Conservation (phyloP, 2,113 vertebrate species). For the Ramphastos sulfuratus region DNA sequence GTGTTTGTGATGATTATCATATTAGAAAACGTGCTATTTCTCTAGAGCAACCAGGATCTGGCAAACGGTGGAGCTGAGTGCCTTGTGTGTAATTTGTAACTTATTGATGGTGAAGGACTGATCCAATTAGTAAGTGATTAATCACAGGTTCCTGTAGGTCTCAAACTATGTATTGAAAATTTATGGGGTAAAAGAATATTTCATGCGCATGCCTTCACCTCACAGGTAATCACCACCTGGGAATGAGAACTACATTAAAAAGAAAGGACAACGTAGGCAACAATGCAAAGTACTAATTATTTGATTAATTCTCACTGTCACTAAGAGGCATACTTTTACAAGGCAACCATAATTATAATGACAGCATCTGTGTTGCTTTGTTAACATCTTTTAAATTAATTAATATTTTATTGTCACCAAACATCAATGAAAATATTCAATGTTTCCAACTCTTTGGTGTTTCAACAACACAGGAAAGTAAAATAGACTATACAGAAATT, state of each 20-base stretch:
- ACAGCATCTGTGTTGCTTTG: background rate
- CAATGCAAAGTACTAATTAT: constrained; percentile 39
- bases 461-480: constrained; percentile 34
- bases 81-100: constrained; percentile 22
- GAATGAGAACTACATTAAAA: constrained; percentile 1
- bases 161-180: background rate
- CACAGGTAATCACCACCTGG: background rate
- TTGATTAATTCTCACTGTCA: constrained; percentile 67
- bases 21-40: constrained; percentile 15
- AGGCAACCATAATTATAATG: constrained; percentile 54
- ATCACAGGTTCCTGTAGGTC: constrained; percentile 37
- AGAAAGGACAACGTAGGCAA: background rate
- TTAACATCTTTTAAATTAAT: constrained; percentile 30
- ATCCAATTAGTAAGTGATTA: constrained; percentile 66
- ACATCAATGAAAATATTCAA: background rate
- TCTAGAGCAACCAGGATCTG: constrained; percentile 19
- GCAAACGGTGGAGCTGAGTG: constrained; percentile 6
- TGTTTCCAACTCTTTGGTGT: constrained; percentile 18
- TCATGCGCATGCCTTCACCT: constrained; percentile 26
- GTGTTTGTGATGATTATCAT: background rate
- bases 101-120: constrained; percentile 50
- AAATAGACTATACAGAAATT: constrained; percentile 40
- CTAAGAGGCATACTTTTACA: constrained; percentile 1
- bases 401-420: constrained; percentile 54
- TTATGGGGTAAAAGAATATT: constrained; percentile 38